These are phyloP conservation scores for Scolopax bukidnonensis DNA, from an alignment of 2,797 vertebrate genomes.

Conservation along the genomic window DNA sequence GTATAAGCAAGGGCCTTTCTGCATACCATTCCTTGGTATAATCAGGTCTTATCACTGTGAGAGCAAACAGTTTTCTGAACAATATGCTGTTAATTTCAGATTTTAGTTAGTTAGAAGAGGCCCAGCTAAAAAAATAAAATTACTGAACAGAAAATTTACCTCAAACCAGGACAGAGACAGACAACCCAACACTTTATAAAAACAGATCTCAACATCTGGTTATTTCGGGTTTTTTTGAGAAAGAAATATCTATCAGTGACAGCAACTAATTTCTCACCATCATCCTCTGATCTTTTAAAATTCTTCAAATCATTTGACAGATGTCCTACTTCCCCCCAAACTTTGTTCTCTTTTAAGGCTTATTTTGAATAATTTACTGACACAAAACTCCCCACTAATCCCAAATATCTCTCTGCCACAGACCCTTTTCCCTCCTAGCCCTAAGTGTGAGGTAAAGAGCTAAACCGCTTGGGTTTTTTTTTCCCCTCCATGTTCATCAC, in stretches of 20 bases:
- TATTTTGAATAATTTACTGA: background rate
- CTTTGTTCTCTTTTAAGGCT: background rate
- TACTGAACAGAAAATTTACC: too few species aligned
- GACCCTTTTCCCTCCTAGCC: background rate
- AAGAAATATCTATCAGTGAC: background rate
- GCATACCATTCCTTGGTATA: too few species aligned
- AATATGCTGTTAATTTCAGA: too few species aligned
- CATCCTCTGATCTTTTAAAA: background rate
- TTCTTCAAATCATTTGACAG: background rate
- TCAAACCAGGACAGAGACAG: background rate
- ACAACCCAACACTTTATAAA: background rate
- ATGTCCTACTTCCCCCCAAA: background rate
- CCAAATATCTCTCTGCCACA: background rate
- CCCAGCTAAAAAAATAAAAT: too few species aligned
- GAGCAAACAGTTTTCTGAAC: too few species aligned
- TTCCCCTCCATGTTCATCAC: background rate
- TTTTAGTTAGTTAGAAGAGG: too few species aligned
- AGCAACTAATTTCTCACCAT: background rate
- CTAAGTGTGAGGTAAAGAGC: background rate
- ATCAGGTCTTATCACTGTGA: too few species aligned
- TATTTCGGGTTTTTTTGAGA: background rate
- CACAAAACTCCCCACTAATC: background rate
- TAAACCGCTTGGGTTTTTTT: background rate
- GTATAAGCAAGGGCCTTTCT: too few species aligned
- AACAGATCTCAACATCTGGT: background rate